Evolutionary conservation across 1,140 invertebrate genomes (phyloP), one percentile per base, ranked within the genome.

Genomic region (Plectrocnemia conspersa): DNA sequence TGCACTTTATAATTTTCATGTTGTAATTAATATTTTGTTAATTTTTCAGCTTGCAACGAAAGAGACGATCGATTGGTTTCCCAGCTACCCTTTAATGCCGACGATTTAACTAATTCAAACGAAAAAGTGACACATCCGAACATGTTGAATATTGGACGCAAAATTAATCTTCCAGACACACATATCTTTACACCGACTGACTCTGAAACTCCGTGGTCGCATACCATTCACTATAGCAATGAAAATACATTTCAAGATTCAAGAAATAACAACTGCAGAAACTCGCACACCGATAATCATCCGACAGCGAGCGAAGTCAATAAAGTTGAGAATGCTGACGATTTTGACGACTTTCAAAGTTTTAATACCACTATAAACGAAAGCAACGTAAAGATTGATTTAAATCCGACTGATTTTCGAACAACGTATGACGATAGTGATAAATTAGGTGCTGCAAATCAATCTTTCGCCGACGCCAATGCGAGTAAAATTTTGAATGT

Each of bases 171-270:
- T 32, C 74, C 74, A 9, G 74, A 76, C 42, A 76, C 74, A 16
- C 74, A 76, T 56, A 76, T 76, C 23, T 76, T 74, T 58, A 76
- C 74, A 22, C 74, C 74, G 6, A 73, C 70, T 15, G 71, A 76
- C 56, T 76, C 72, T 3, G 70, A 76, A 63, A 73, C 66, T 32
- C 73, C 73, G 7, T 68, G 71, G 59, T 76, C 73, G 11, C 73
- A 73, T 64, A 76, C 73, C 9, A 74, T 74, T 49, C 73, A 76
- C 56, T 73, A 76, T 52, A 65, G 70, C 53, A 64, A 59, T 65
- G 40, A 54, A 64, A 27, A 53, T 48, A 49, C 33, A 19, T 49
- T 49, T 23, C 29, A 11, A 23, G 40, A n/a, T 21, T 32, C 54
- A 9, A 1, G 15, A 22, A 29, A 22, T 9, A 42, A n/a, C 6